phyloP scores from a whole-genome alignment of 2,888 invertebrate species.

The Stenodema calcarata region DNA sequence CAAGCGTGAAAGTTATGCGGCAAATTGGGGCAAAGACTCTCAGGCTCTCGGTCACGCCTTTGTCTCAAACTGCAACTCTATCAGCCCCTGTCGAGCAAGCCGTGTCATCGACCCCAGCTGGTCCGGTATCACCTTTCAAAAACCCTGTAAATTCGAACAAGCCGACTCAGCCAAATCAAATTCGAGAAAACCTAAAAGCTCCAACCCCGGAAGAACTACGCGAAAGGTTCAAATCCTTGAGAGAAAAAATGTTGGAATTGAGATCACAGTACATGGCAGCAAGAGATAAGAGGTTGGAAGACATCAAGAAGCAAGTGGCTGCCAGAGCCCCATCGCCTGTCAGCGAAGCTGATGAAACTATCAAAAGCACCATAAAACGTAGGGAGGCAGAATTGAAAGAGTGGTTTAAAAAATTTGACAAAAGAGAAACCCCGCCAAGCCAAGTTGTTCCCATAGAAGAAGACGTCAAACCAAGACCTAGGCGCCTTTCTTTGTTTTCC shows the following conservation, averaged over 20 bases:
- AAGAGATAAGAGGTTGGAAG: conserved; percentile 36
- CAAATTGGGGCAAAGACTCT: neutral
- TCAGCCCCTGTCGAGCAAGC: neutral
- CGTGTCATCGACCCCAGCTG: neutral
- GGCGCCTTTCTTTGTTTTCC: conserved; percentile 46
- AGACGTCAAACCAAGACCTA: conserved; percentile 25
- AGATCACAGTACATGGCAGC: conserved; percentile 24
- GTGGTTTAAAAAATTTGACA: conserved; percentile 41
- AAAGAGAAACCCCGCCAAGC: neutral
- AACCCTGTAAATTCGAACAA: neutral
- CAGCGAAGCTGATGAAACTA: neutral
- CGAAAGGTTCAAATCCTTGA: conserved; percentile 4
- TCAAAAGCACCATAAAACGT: conserved; percentile 23
- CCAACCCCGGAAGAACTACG: conserved; percentile 22
- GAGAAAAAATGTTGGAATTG: conserved; percentile 37
- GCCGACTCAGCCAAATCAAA: neutral
- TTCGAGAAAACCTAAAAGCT: neutral
- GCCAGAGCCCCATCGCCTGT: neutral
- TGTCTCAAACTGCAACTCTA: conserved; percentile 6
- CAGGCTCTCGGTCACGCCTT: neutral
- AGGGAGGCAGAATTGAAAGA: conserved; percentile 38
- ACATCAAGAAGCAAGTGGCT: conserved; percentile 2
- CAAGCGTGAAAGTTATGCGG: neutral
- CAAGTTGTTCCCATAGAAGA: neutral
- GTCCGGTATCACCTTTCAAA: conserved; percentile 15